phyloP scores from a whole-genome alignment of 2,797 vertebrate species.

The Peromyscus melanophrys region DNA sequence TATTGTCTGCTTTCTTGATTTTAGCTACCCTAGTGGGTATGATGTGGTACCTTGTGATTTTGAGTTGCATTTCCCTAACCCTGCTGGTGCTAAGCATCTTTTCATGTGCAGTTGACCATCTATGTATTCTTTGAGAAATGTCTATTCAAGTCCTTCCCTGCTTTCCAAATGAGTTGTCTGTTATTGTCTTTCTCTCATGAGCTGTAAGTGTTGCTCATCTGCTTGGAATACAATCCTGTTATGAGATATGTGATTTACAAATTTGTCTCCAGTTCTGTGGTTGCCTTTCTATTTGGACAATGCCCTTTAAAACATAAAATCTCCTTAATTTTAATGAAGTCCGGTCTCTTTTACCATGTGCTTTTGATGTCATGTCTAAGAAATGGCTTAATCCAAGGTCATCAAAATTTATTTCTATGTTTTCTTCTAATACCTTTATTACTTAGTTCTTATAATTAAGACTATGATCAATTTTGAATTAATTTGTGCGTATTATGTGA shows the following conservation, averaged over 20 bases:
- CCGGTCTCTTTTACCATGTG: background rate
- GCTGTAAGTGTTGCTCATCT: background rate
- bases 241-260: background rate
- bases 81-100: background rate
- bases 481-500: conserved; percentile 53
- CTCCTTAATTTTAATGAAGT: conserved; percentile 38
- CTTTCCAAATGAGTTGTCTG: conserved; percentile 10
- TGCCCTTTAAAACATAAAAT: background rate
- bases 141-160: conserved; percentile 15
- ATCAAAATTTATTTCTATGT: background rate
- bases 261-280: conserved; percentile 27
- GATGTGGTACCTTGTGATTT: conserved; percentile 30
- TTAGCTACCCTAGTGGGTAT: conserved; percentile 44
- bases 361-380: conserved; percentile 51
- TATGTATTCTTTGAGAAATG: conserved; percentile 11
- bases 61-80: conserved; percentile 48
- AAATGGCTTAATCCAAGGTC: background rate
- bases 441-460: conserved; percentile 37
- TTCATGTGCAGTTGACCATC: background rate
- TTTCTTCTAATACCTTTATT: conserved; percentile 57
- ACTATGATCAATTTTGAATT: conserved; percentile 41
- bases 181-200: conserved; percentile 17
- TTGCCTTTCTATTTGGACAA: background rate
- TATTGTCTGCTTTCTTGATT: conserved; percentile 52
- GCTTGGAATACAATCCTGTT: conserved; percentile 9